Evolutionary conservation across 2,888 invertebrate species (phyloP), one percentile per base, ranked within the genome.

Genomic region (Oxycera nigricornis): DNA sequence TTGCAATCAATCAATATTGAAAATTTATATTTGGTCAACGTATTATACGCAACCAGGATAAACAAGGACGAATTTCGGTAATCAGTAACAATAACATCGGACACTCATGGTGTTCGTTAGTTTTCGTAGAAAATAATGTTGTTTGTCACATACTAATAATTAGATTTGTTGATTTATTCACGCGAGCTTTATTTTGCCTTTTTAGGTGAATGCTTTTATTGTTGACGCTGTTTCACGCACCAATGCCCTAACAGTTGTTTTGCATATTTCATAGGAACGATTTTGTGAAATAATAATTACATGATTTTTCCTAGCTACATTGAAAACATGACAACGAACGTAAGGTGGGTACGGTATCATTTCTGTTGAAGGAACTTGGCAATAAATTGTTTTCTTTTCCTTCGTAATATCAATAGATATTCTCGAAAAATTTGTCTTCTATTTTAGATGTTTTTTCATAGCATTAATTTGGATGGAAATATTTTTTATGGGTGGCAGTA

Each of bases 1-100:
- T 52, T 72, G 75, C 73, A 76, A 76, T 76, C 75, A 76, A 76
- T 74, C 75, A 76, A 76, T 74, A 73, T 50, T 57, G 70, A 55
- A 70, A 46, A 52, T 70, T 70, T 35, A 24, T 31, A 31, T 70
- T 31, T 52, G 70, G 30, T 46, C 31, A 55, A 9, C 55, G 52
- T 52, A 70, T 70, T 70, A 70, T 55, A 55, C 2, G 24, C 39
- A 30, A n/a, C 65, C 65, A 52, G 22, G 31, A 22, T 55, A 70
- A 70, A 70, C 70, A 70, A 31, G 31, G 46, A 28, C n/a, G n/a
- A 52, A 28, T 20, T 39, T 31, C 52, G 55, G 14, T 22, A 70
- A 52, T 52, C 52, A 31, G 52, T 31, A 70, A 31, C 52, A 55
- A 55, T 30, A 70, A 70, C 31, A 70, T 22, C 30, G 31, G n/a